Conservation (phyloP, 2,888 invertebrate species). For the Diaprepes abbreviatus region DNA sequence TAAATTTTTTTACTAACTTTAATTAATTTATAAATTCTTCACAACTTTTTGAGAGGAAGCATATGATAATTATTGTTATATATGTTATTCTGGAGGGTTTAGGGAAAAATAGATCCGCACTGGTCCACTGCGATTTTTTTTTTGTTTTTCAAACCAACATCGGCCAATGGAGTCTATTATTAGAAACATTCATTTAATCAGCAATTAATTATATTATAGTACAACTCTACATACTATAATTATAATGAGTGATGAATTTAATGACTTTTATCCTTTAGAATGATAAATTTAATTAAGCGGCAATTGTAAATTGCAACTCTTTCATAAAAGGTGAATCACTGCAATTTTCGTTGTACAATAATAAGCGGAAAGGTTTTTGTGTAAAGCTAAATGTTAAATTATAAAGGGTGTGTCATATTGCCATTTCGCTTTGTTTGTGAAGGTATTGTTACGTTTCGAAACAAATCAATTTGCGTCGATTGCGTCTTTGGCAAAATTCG, state of each 20-base stretch:
- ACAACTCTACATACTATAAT: slow-evolving; percentile 12
- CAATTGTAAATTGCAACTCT: slow-evolving; percentile 21
- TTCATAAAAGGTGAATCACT: slow-evolving; percentile 39
- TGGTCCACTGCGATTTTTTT: no score
- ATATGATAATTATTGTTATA: no score
- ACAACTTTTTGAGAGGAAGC: no score
- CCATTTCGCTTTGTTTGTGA: slow-evolving; percentile 25
- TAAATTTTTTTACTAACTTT: no score
- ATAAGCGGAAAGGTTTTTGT: slow-evolving; percentile 35
- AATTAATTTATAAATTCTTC: no score
- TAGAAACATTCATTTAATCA: background rate
- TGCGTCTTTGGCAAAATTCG: background rate
- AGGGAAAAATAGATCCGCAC: no score
- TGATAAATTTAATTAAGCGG: slow-evolving; percentile 11
- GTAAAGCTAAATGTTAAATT: slow-evolving; percentile 37
- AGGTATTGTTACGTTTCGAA: slow-evolving; percentile 25
- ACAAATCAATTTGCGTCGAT: slow-evolving; percentile 6
- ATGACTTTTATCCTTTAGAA: slow-evolving; percentile 20
- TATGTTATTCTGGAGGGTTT: no score
- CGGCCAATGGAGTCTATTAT: slow-evolving; percentile 1
- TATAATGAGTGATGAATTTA: slow-evolving; percentile 19
- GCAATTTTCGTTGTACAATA: slow-evolving; percentile 31
- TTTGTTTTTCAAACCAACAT: no score
- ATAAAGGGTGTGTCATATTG: slow-evolving; percentile 33
- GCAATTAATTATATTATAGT: background rate